Evolutionary conservation across 2,888 invertebrate species (phyloP), one percentile per base, ranked within the genome.

Genomic region (Cordilura impudica): DNA sequence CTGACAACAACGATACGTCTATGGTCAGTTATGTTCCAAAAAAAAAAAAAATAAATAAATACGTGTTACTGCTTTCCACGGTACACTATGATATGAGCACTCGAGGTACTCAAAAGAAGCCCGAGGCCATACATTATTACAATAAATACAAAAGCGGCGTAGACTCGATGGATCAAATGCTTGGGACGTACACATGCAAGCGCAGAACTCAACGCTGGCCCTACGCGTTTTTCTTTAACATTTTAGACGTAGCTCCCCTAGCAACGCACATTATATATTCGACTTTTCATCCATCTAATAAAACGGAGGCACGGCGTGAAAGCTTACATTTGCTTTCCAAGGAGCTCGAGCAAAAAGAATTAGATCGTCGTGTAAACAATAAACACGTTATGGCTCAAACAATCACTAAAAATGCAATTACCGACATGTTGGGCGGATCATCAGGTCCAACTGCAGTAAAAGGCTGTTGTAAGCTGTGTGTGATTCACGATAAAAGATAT

Each of bases 121-220:
- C 43, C 29, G 61, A 63, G 26, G 23, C 5, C 26, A 63, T 47
- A 43, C n/a, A 63, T 63, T 63, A 21, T 63, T 45, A 45, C 6
- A 63, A 47, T 63, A 45, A 63, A 63, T 26, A 63, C 35, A 61
- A 61, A 61, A 39, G n/a, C 19, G 39, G 45, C 21, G 61, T 43
- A n/a, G n/a, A n/a, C n/a, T n/a, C n/a, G n/a, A n/a, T 53, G 53
- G 53, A 21, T 19, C 53, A 53, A 53, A 53, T 53, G 53, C 19
- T 53, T 21, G 53, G 21, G 8, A 53, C 21, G 21, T 53, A 53
- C 53, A 53, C 53, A 19, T 53, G 53, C 53, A 21, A 21, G 53
- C 53, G 53, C n/a, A n/a, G n/a, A n/a, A n/a, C n/a, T n/a, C n/a
- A n/a, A n/a, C n/a, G n/a, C n/a, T n/a, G n/a, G n/a, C n/a, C n/a